Base-by-base conservation (phyloP, 2,888 invertebrate genomes). In the Phorcus lineatus region DNA sequence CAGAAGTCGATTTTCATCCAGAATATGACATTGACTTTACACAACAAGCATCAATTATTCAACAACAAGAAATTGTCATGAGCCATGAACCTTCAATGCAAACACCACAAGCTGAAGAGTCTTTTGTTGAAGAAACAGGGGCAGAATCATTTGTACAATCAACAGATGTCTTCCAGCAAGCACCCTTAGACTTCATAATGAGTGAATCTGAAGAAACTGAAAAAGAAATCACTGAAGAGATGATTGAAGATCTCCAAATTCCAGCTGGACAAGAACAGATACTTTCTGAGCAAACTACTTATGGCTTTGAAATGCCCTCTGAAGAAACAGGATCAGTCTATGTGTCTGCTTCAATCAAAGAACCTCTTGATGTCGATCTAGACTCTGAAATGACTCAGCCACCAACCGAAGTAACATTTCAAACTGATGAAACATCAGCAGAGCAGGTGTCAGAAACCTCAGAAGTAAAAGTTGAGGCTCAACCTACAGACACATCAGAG, bases 1-100 rank as follows among this genome's bases (percentile, higher is more conserved):
- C 94, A 70, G 94, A 94, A 91, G 94, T 94, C 55, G 94, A 94
- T 24, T 94, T 93, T 86, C 91, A 92, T 78, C 93, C 94, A 31
- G 94, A 94, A 87, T 89, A 89, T 80, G 91, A 92, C 81, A 77
- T 84, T 19, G 89, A 88, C 22, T 77, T 80, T 52, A 79, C 28
- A n/a, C 47, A 79, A 47, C 24, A 75, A 31, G 4, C 47, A 9
- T 40, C 57, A 22, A 57, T 77, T 57, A 76, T 40, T 36, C 36
- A 28, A 28, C 77, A 54, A 31, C 36, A 55, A 19, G 57, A 17
- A 28, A 11, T 75, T 70, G 13, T 24, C 22, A n/a, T 31, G 0
- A 36, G 55, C 11, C 17, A 67, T 24, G 53, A 17, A 11, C 16
- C 16, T 13, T 19, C 28, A 24, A 17, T n/a, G 17, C 53, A 36